Conservation (phyloP, 2,888 invertebrate genomes). For the Aethes cnicana region DNA sequence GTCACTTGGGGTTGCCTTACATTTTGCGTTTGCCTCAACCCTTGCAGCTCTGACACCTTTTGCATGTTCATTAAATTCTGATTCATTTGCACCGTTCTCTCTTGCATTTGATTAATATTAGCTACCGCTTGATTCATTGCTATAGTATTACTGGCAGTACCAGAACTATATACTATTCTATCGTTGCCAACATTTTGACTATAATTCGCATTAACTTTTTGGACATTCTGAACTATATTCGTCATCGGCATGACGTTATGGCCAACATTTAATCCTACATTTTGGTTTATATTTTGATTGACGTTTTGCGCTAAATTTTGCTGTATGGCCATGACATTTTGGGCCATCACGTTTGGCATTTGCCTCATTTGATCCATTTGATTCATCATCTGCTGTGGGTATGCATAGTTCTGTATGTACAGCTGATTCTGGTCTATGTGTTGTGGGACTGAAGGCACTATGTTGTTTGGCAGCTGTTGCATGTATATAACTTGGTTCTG, state of each 20-base stretch:
- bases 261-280: conserved; percentile 38
- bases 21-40: conserved; percentile 15
- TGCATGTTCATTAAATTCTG: conserved; percentile 28
- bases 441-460: conserved; percentile 54
- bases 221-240: conserved; percentile 22
- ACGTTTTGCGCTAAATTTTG: conserved; percentile 17
- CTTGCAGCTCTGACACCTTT: conserved; percentile 20
- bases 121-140: conserved; percentile 30
- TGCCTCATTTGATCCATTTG: conserved; percentile 45
- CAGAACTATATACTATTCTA: conserved; percentile 29
- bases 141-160: conserved; percentile 29
- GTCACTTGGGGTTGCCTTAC: conserved; percentile 24
- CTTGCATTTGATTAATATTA: conserved; percentile 26
- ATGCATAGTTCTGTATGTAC: conserved; percentile 54
- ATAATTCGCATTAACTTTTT: conserved; percentile 10
- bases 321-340: conserved; percentile 35
- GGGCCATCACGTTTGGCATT: conserved; percentile 20
- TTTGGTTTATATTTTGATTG: conserved; percentile 1
- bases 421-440: conserved; percentile 64
- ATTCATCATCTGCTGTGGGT: conserved; percentile 56
- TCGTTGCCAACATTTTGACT: conserved; percentile 21
- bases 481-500: conserved; percentile 68
- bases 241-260: conserved; percentile 44
- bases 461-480: conserved; percentile 63
- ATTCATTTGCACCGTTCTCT: conserved; percentile 15